Evolutionary conservation across 2,888 invertebrate genomes (phyloP).

Genomic region (Pedicia rivosa): DNA sequence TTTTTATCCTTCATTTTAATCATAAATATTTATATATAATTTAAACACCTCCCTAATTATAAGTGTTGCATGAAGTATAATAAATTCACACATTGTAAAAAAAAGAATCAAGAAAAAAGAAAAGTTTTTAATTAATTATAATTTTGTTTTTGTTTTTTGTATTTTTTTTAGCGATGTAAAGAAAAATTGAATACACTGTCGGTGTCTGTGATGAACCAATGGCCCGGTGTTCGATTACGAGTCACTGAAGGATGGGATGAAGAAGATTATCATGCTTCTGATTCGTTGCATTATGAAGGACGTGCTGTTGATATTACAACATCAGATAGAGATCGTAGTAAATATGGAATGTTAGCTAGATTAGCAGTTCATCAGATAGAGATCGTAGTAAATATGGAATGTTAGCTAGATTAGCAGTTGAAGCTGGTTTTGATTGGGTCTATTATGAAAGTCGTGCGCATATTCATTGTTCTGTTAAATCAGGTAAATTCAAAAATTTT

Average conservation of each 20-base stretch:
- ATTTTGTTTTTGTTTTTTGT: conserved; percentile 8
- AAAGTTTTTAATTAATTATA: neutral
- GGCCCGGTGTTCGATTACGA: conserved; percentile 85
- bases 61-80: too few relatives aligned
- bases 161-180: conserved; percentile 73
- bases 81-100: conserved; percentile 3
- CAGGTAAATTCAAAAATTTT: conserved; percentile 50
- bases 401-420: conserved; percentile 87
- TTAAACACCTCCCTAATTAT: conserved; percentile 4
- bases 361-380: conserved; percentile 83
- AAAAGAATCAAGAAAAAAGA: too few relatives aligned
- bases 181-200: conserved; percentile 89
- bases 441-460: conserved; percentile 89
- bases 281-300: conserved; percentile 92
- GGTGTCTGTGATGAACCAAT: conserved; percentile 94
- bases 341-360: conserved; percentile 91
- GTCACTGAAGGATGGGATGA: conserved; percentile 97
- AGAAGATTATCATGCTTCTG: conserved; percentile 52
- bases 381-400: conserved; percentile 90
- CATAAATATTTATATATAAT: conserved; percentile 1
- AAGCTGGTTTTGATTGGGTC: conserved; percentile 98
- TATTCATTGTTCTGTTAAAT: conserved; percentile 94
- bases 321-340: conserved; percentile 79
- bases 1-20: too few relatives aligned
- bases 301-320: conserved; percentile 93